Conservation (phyloP, 2,888 invertebrate species). For the Hyposoter dolosus region DNA sequence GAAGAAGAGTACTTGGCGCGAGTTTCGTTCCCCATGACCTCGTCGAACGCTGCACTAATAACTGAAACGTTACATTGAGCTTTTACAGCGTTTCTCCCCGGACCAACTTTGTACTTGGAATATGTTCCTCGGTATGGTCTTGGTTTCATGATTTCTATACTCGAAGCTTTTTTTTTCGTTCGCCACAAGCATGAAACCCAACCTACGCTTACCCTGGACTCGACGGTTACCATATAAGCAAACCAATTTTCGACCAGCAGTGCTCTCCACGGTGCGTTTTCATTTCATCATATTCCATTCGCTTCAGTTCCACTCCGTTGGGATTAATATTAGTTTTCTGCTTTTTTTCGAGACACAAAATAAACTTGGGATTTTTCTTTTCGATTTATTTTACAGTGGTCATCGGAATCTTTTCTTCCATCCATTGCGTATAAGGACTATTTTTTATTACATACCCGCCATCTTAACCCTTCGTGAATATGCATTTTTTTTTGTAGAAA, state of each 20-base stretch:
- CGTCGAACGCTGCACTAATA: neutral
- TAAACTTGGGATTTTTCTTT: conserved; percentile 19
- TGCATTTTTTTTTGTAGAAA: no score
- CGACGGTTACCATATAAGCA: conserved; percentile 30
- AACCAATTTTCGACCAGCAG: conserved; percentile 56
- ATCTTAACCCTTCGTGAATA: no score
- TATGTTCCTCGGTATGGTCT: conserved; percentile 11
- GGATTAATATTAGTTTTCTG: conserved; percentile 58
- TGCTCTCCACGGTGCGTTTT: conserved; percentile 38
- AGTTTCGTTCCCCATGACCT: conserved; percentile 25
- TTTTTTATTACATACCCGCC: no score
- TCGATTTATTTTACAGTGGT: conserved; percentile 24
- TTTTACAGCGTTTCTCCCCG: neutral
- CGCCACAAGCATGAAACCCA: conserved; percentile 4
- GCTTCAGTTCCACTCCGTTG: conserved; percentile 25
- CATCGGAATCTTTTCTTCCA: conserved; percentile 30
- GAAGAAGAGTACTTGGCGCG: neutral
- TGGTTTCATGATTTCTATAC: conserved; percentile 28
- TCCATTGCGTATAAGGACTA: neutral
- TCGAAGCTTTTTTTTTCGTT: neutral
- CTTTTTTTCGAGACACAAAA: conserved; percentile 10
- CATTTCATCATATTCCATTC: conserved; percentile 62
- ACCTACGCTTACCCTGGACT: neutral
- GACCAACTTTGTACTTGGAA: conserved; percentile 27
- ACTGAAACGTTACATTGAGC: conserved; percentile 1